Percentiles rank a stretch among this genome's conserved stretches.
These are phyloP conservation scores for Lissocephala sabroskyi DNA, from an alignment of 2,888 invertebrate genomes.

Conservation along the genomic window DNA sequence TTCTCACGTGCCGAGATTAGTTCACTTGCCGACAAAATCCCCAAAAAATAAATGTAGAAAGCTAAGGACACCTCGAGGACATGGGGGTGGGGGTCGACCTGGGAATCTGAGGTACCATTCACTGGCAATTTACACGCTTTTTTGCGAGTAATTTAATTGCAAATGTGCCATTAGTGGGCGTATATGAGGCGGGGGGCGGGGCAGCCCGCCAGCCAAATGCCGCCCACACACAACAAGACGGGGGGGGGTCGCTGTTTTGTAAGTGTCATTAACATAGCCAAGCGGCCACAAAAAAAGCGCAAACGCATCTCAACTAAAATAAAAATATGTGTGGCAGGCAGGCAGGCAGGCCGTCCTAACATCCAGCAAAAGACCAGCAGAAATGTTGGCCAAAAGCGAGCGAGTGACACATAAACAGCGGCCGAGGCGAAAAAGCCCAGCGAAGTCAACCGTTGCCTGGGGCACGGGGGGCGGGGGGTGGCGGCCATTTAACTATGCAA, in stretches of 20 bases:
- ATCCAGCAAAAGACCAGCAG: conserved; percentile 18
- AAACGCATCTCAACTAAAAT: conserved; percentile 41
- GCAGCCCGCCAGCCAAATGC: not conserved
- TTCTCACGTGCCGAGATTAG: too few relatives aligned
- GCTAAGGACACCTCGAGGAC: not conserved
- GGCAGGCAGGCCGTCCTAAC: not conserved
- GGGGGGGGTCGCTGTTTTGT: conserved; percentile 12
- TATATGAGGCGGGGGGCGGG: conserved; percentile 1
- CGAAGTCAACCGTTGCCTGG: conserved; percentile 1
- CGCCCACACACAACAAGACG: not conserved
- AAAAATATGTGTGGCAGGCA: not conserved
- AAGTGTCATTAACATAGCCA: conserved; percentile 63
- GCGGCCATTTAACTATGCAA: conserved; percentile 44
- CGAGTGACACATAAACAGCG: conserved; percentile 22
- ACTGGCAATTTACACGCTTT: conserved; percentile 64
- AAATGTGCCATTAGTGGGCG: conserved; percentile 44
- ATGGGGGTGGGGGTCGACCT: not conserved
- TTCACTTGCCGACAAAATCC: not conserved
- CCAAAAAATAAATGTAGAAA: not conserved
- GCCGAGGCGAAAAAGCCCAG: conserved; percentile 16
- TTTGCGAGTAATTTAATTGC: conserved; percentile 62
- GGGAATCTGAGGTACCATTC: conserved; percentile 28
- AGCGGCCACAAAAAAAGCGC: conserved; percentile 62
- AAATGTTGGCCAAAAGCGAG: conserved; percentile 44
- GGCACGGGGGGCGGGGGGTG: not conserved